Percentiles rank a stretch among this genome's conserved stretches.
Conservation (phyloP, 2,888 invertebrate genomes). For the Diachrysia chrysitis region DNA sequence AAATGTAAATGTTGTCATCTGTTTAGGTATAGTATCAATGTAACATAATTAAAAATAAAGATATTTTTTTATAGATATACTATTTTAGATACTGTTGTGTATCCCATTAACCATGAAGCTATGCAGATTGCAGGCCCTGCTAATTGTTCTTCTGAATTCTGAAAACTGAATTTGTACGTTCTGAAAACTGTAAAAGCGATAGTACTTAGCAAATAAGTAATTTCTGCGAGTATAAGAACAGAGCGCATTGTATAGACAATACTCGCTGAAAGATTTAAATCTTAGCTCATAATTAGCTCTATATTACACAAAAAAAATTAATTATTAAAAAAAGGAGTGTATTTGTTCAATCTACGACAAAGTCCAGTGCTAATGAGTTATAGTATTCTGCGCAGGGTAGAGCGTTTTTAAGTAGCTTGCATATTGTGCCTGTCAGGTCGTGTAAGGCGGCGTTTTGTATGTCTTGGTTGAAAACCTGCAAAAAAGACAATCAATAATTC, state of each 20-base stretch:
- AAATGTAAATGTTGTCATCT: slow-evolving; percentile 1
- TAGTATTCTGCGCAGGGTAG: slow-evolving; percentile 69
- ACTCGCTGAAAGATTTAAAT: too few species aligned
- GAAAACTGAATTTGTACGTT: too few species aligned
- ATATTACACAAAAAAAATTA: neutral
- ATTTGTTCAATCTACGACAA: slow-evolving; percentile 54
- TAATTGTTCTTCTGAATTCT: too few species aligned
- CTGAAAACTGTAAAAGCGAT: too few species aligned
- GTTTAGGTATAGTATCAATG: neutral
- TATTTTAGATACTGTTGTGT: neutral
- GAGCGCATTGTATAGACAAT: too few species aligned
- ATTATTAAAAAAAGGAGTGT: neutral
- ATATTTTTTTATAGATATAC: neutral
- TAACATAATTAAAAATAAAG: neutral
- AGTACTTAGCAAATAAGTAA: too few species aligned
- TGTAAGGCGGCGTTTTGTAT: slow-evolving; percentile 69
- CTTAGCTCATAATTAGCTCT: too few species aligned
- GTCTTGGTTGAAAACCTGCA: slow-evolving; percentile 76
- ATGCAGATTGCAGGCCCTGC: too few species aligned
- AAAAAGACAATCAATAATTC: slow-evolving; percentile 18
- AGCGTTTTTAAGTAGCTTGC: slow-evolving; percentile 63
- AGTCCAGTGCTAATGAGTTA: slow-evolving; percentile 66
- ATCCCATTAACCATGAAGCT: neutral
- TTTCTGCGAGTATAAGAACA: too few species aligned
- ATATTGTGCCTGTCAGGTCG: slow-evolving; percentile 73